These are phyloP conservation scores for Drosophila gaucha DNA, from an alignment of 2,888 invertebrate genomes.

Conservation along the genomic window DNA sequence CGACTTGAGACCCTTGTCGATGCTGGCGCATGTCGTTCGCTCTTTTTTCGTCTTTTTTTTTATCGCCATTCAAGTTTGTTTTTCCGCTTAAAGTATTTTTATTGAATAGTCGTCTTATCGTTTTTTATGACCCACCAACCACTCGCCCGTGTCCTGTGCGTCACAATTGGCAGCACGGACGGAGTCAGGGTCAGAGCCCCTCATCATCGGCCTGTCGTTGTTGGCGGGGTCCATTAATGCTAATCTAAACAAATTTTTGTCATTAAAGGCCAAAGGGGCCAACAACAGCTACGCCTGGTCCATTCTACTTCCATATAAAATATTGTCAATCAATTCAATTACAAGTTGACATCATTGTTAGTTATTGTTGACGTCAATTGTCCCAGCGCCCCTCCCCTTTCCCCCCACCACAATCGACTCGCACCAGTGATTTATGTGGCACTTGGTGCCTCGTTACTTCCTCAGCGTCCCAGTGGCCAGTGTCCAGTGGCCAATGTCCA, in stretches of 20 bases:
- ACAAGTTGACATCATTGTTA: constrained; percentile 79
- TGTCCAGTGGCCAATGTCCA: constrained; percentile 16
- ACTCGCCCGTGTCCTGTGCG: constrained; percentile 53
- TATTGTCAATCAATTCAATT: constrained; percentile 84
- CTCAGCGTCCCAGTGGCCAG: constrained; percentile 8
- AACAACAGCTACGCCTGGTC: constrained; percentile 29
- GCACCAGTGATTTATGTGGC: constrained; percentile 67
- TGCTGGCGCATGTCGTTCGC: constrained; percentile 23
- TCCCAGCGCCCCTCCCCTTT: constrained; percentile 34
- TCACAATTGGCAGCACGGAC: constrained; percentile 15
- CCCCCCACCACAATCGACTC: constrained; percentile 16
- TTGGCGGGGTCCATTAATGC: constrained; percentile 69
- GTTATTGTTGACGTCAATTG: constrained; percentile 81
- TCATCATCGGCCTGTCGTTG: constrained; percentile 27
- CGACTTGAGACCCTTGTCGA: constrained; percentile 54
- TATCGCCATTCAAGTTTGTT: constrained; percentile 82
- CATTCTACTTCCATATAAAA: constrained; percentile 66
- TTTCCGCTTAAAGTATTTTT: constrained; percentile 84
- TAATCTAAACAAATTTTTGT: constrained; percentile 83
- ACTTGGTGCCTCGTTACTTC: constrained; percentile 55
- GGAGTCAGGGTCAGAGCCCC: constrained; percentile 12
- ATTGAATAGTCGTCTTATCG: constrained; percentile 76
- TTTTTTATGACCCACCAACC: constrained; percentile 75
- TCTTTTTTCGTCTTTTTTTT: constrained; percentile 36
- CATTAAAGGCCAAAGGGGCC: constrained; percentile 58